Base-by-base conservation (phyloP, 2,113 vertebrate species). In the Apodemus speciosus region DNA sequence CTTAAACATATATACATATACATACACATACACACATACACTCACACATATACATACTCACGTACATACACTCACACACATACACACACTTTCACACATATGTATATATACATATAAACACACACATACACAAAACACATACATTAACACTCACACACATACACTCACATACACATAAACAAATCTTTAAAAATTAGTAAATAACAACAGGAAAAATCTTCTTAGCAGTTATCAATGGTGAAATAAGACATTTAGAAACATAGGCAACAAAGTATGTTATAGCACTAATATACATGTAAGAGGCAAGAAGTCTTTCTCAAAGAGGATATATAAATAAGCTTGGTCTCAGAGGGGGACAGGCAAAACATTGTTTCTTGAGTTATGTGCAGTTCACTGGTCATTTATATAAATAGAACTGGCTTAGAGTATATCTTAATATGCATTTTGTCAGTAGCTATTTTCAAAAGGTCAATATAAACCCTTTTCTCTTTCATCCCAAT, bases 231-330 rank as follows among this genome's bases (percentile, higher is more conserved):
- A 85, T 43, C 72, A 64, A 6, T 64, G 71, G 43, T 89, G 40
- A 92, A 89, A 79, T 56, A 53, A 43, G 16, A 11, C n/a, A 9
- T 84, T 92, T 89, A 85, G 53, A 89, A 79, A 92, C n/a, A 56
- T 64, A 92, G 76, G 53, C 43, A 46, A 64, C 38, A 89, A 35
- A 8, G 43, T 84, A n/a, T 40, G 21, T n/a, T 71, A 43, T 58
- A 51, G 32, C 68, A 60, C 27, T 83, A 75, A 73, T 15, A 35
- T 27, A 56, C 9, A 49, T 43, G 8, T 69, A 89, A 88, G 72
- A 89, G 62, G 27, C 40, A 88, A 30, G 69, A 69, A 60, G 56
- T 64, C 38, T 58, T 68, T 32, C 53, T 66, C 85, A n/a, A 88
- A 88, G 49, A 49, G 15, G 18, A 38, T 62, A 43, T 46, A 66